Base-by-base conservation (phyloP, 2,797 vertebrate genomes). In the Scleropages formosus region DNA sequence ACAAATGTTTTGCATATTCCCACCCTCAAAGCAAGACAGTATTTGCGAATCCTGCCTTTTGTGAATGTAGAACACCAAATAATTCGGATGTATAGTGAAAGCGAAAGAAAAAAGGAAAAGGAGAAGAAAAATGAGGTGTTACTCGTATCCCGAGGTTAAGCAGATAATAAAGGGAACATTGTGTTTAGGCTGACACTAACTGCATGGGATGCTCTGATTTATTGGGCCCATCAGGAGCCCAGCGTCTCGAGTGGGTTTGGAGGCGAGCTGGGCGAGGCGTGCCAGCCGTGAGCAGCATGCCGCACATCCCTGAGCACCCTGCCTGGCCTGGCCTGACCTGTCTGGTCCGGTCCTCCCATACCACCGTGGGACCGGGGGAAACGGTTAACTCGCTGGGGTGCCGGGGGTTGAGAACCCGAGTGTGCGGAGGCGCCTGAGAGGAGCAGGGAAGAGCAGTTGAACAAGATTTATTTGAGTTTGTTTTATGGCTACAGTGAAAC, bases 381-480 rank as follows among this genome's bases (percentile, higher is more conserved):
- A 79, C 66, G 72, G 78, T 77, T 72, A 77, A 67, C 70, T 70
- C 44, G 70, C 72, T 67, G 56, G 47, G 49, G 20, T 47, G 27
- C n/a, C 18, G 15, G 39, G 70, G 27, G 26, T 53, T 49, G 66
- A 62, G 61, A 80, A 71, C 76, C 82, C 83, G 78, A 83, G 85
- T 78, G 66, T 78, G 79, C 82, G 87, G 86, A 82, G 39, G 72
- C 8, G 44, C 65, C 76, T 72, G 77, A 80, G 75, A 77, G 24
- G 53, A 75, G 75, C 78, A 80, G 81, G 75, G 79, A 78, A 81
- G 82, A 89, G 84, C 82, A 85, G 83, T 85, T 85, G 82, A 89
- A 74, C 85, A 83, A 82, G 84, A 82, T 81, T 74, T 91, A 83
- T 94, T 95, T 93, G 90, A 85, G 85, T 93, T 91, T 89, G 85